Evolutionary conservation across 2,888 invertebrate species (phyloP), one percentile per base, ranked within the genome.

Genomic region (Melieria crassipennis): DNA sequence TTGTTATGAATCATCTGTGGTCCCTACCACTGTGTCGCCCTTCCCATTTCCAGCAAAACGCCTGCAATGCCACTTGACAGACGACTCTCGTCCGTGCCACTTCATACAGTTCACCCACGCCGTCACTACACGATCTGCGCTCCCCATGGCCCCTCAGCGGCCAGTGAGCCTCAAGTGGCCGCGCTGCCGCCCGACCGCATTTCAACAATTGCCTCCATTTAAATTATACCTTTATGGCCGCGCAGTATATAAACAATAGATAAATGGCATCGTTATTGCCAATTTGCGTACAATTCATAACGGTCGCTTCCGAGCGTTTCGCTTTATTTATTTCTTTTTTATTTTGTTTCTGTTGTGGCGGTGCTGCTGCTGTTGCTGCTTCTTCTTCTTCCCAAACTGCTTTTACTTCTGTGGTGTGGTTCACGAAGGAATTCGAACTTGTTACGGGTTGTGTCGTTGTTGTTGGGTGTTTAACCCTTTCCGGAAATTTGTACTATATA

Each of bases 231-330:
- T 80, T 78, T 77, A 79, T 77, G 75, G 75, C 73, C 76, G 73
- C 74, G 78, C 67, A 75, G 62, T 73, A 76, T 80, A 82, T 81
- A 83, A 82, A 81, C 80, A 82, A 79, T 77, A 79, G 79, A 83
- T 80, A 78, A 80, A 82, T 75, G 78, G 75, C 79, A 77, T 81
- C 77, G 75, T 80, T 80, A 77, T 72, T 65, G 66, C 72, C 72
- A 69, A 75, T 75, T 76, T 75, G 75, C 58, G 60, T 71, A 73
- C 72, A 79, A 80, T 81, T 77, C 79, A 76, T 81, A 82, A 82
- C 79, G 81, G 80, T 73, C 77, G 78, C 79, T 81, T 83, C 75
- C 16, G 60, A 65, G n/a, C 47, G 55, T 69, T 52, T 65, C 65
- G 42, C 43, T 63, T 48, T 60, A 76, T 60, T 52, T 5, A 52